Percentiles rank a stretch among this genome's conserved stretches.
Evolutionary conservation across 2,113 vertebrate genomes (phyloP).

Genomic region (Poecile atricapillus): DNA sequence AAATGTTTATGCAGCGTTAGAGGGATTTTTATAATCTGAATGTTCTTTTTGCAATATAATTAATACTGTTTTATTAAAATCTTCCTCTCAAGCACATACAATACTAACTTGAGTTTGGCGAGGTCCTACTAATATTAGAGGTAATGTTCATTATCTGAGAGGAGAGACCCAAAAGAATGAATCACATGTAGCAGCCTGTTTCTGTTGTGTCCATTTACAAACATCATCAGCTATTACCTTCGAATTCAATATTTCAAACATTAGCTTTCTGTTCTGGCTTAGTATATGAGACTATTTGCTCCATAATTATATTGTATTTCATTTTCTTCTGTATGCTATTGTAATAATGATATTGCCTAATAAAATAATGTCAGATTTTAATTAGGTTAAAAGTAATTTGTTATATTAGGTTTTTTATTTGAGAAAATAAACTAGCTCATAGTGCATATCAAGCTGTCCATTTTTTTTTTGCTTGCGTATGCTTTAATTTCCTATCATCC

Average conservation of each 20-base stretch:
- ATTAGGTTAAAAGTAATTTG: conserved; percentile 54
- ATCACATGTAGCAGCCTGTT: not conserved
- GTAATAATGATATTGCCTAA: conserved; percentile 41
- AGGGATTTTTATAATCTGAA: not conserved
- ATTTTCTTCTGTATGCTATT: conserved; percentile 30
- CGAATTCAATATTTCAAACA: conserved; percentile 20
- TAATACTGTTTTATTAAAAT: not conserved
- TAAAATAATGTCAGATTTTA: conserved; percentile 60
- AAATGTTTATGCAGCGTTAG: not conserved
- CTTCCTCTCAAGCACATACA: not conserved
- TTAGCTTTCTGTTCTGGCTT: conserved; percentile 39
- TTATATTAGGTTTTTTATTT: not conserved
- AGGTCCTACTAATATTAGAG: not conserved
- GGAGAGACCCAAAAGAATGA: not conserved
- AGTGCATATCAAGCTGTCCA: not conserved
- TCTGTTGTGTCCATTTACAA: not conserved
- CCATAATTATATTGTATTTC: conserved; percentile 45
- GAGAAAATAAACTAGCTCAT: conserved; percentile 11
- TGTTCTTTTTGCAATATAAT: not conserved
- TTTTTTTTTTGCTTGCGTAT: not conserved
- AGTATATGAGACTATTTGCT: conserved; percentile 13
- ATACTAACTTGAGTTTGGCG: not conserved
- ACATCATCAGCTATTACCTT: conserved; percentile 1
- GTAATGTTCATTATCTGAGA: not conserved
- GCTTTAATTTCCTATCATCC: not conserved